Evolutionary conservation across 2,113 vertebrate genomes (phyloP).

Genomic region (Noctilio leporinus): DNA sequence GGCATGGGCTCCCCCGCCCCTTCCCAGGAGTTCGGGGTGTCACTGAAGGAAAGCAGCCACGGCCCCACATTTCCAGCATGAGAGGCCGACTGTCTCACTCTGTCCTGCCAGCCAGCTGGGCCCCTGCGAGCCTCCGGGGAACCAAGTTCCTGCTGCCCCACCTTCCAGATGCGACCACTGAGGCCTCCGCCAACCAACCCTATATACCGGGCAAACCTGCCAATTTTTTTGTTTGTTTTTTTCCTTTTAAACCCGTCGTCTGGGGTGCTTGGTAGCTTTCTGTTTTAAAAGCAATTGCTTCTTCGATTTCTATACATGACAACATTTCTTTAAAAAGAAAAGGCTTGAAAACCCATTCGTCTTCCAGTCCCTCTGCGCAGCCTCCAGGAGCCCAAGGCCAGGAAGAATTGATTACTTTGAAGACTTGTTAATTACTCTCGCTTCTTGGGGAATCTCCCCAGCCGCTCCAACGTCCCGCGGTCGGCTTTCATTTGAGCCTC

Average conservation of each 20-base stretch:
- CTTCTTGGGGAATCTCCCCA: not conserved
- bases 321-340: not conserved
- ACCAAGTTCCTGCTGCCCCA: too few relatives aligned
- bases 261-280: not conserved
- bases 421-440: conserved; percentile 13
- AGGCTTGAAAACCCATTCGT: not conserved
- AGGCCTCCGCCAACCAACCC: not conserved
- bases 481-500: accelerated
- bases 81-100: not conserved
- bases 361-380: not conserved
- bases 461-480: not conserved
- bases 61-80: not conserved
- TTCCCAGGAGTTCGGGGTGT: not conserved
- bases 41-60: accelerated
- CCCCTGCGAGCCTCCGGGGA: not conserved
- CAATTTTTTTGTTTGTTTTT: too few relatives aligned
- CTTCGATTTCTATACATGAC: not conserved
- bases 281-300: not conserved
- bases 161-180: not conserved
- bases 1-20: accelerated
- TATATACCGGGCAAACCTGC: accelerated
- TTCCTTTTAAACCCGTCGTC: not conserved
- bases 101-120: not conserved
- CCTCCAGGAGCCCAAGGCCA: not conserved
- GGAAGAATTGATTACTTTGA: conserved; percentile 11